Evolutionary conservation across 2,888 invertebrate genomes (phyloP), one percentile per base, ranked within the genome.

Genomic region (Apodemia zela): DNA sequence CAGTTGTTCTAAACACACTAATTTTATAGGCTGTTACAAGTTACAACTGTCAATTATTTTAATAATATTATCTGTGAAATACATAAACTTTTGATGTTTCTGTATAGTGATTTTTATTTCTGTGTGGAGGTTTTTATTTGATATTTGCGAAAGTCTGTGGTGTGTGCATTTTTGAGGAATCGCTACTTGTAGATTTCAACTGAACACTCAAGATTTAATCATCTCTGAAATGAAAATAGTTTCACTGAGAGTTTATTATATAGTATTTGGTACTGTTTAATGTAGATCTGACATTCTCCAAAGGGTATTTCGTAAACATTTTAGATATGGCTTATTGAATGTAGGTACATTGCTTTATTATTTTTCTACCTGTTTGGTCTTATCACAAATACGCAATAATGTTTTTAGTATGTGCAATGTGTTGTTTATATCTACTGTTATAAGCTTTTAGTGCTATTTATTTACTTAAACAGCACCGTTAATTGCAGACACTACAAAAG

Each of bases 291-390:
- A 57, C 57, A 57, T 15, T 57, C 29, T 29, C 57, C 15, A 57
- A 29, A 29, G 57, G 57, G 57, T 72, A n/a, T 82, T 73, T 71
- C 91, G 85, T 65, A 65, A 65, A 59, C 29, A 61, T 57, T 54
- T 66, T 60, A 68, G 69, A 68, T 68, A 73, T 73, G 73, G 70
- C 68, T 69, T 69, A 72, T 71, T 72, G 70, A 72, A 68, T 69
- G 72, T 73, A 73, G 72, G 73, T 73, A 66, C 70, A 65, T 70
- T 71, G 71, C 72, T 71, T 72, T 71, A 68, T 68, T 64, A 64
- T 61, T 64, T 66, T 62, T 47, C 35, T 63, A 59, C 58, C 49
- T 64, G 60, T 65, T 59, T 60, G 18, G 18, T 42, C 21, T 59
- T 25, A 25, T 45, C 38, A 54, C 18, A 18, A 42, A 33, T 58